phyloP scores from a whole-genome alignment of 2,113 vertebrate species.

The Motacilla alba region DNA sequence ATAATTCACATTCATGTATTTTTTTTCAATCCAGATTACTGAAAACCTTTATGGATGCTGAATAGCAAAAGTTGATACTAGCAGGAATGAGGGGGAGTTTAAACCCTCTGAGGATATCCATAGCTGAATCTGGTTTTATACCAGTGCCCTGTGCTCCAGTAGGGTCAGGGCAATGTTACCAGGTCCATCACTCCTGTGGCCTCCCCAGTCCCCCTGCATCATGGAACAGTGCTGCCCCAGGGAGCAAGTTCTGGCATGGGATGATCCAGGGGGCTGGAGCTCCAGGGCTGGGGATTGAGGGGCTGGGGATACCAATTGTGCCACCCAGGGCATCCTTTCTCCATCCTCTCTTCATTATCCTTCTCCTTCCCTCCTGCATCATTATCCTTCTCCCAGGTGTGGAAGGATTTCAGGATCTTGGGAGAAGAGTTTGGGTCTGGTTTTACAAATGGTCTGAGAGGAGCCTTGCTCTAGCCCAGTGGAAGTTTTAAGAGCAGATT shows the following conservation, averaged over 20 bases:
- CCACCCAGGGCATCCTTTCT: not conserved
- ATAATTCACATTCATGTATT: not conserved
- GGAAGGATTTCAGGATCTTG: not conserved
- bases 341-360: not conserved
- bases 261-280: accelerated
- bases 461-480: not conserved
- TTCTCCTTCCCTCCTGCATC: not conserved
- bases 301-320: not conserved
- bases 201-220: not conserved
- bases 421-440: not conserved
- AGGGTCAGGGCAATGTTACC: not conserved
- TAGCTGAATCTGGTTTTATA: not conserved
- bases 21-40: not conserved
- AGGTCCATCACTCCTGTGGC: accelerated
- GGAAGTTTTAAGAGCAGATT: not conserved
- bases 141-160: accelerated
- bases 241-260: accelerated
- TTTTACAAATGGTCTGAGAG: not conserved
- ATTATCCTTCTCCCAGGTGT: not conserved
- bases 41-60: not conserved
- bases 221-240: not conserved
- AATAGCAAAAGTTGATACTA: not conserved
- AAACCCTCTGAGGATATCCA: not conserved
- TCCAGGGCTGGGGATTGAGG: not conserved
- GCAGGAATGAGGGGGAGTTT: not conserved